phyloP scores from a whole-genome alignment of 2,888 invertebrate species.

The Temnothorax unifasciatus region DNA sequence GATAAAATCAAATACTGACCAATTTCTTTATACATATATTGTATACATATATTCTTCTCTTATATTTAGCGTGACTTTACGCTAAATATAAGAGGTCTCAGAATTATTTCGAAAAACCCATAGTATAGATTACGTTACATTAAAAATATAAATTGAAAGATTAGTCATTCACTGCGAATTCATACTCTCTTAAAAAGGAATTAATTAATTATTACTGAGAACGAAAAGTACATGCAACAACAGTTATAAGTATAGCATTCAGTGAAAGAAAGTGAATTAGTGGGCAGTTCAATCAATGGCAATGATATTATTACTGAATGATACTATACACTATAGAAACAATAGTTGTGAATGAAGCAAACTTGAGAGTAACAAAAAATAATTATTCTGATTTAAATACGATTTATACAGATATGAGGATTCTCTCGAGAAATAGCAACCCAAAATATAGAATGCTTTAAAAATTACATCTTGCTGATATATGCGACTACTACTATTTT shows the following conservation, averaged over 20 bases:
- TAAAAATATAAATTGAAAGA: background rate
- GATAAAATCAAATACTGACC: slow-evolving; percentile 3
- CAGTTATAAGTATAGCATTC: background rate
- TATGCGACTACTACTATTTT: background rate
- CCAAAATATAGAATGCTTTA: background rate
- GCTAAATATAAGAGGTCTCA: background rate
- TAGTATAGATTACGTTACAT: background rate
- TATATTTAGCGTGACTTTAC: background rate
- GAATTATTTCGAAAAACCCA: background rate
- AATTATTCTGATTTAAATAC: background rate
- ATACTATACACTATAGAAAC: background rate
- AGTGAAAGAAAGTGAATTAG: background rate
- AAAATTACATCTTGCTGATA: background rate
- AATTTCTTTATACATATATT: background rate
- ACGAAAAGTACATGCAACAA: background rate
- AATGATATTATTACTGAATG: background rate
- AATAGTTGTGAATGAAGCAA: background rate
- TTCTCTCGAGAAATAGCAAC: background rate
- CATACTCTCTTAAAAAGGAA: background rate
- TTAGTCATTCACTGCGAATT: background rate
- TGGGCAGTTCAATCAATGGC: background rate
- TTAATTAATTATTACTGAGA: background rate
- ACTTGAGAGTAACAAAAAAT: slow-evolving; percentile 3
- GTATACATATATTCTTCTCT: background rate
- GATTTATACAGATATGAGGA: background rate